Conservation (phyloP, 1,140 invertebrate genomes). For the Pollicipes pollicipes region DNA sequence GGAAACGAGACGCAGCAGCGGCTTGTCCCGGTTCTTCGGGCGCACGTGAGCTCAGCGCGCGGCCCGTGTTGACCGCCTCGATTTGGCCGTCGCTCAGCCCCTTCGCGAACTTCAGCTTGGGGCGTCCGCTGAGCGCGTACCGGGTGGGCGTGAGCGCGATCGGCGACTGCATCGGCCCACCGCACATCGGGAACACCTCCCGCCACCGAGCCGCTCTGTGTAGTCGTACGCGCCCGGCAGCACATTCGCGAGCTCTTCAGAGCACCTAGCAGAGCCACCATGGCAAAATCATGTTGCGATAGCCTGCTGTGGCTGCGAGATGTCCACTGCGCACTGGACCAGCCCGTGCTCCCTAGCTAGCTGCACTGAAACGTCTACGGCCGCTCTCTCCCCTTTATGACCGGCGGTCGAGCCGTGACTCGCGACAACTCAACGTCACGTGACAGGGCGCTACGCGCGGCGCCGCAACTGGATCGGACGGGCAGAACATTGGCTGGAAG, state of each 20-base stretch:
- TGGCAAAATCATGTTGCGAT: background rate
- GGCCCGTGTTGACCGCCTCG: constrained; percentile 25
- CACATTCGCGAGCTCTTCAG: background rate
- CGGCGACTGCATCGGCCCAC: constrained; percentile 19
- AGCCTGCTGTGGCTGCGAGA: no score
- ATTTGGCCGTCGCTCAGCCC: constrained; percentile 16
- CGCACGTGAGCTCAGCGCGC: constrained; percentile 21
- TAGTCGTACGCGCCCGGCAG: background rate
- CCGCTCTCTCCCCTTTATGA: background rate
- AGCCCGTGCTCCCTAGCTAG: no score
- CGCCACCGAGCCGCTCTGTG: constrained; percentile 3
- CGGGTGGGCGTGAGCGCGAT: constrained; percentile 17
- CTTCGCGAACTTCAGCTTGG: constrained; percentile 21
- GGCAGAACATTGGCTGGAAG: no score
- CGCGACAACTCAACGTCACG: no score
- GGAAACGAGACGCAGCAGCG: background rate
- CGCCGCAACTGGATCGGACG: no score
- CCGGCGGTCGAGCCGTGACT: background rate
- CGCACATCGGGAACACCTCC: constrained; percentile 7
- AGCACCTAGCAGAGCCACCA: background rate
- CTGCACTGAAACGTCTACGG: background rate
- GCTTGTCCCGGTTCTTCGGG: background rate
- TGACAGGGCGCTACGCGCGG: no score
- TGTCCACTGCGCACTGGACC: no score
- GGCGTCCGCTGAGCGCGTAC: constrained; percentile 8